These are phyloP conservation scores for Leucophenga varia DNA, from an alignment of 1,140 invertebrate species.

Conservation along the genomic window DNA sequence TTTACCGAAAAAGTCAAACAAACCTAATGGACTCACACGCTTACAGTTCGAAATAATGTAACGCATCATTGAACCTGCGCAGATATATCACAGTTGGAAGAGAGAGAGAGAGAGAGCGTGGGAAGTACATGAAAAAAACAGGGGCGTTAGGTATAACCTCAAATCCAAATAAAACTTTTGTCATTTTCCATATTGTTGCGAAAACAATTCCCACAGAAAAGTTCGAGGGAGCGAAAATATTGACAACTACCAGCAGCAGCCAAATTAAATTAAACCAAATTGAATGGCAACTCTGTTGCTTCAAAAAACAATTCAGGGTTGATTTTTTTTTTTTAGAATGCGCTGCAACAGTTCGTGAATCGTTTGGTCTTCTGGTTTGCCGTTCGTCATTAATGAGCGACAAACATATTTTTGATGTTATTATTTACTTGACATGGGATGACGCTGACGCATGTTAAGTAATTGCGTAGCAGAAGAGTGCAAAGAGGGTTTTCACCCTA, in stretches of 20 bases:
- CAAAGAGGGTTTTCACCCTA: slow-evolving; percentile 31
- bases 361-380: no score
- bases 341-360: no score
- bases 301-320: no score
- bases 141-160: not conserved
- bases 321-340: slow-evolving; percentile 6
- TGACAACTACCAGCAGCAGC: slow-evolving; percentile 26
- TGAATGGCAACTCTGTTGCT: slow-evolving; percentile 30
- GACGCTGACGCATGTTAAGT: slow-evolving; percentile 12
- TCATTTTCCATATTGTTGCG: slow-evolving; percentile 33
- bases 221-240: not conserved
- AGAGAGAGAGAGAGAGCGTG: slow-evolving; percentile 9
- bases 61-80: slow-evolving; percentile 40
- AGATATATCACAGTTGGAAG: slow-evolving; percentile 2
- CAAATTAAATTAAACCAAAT: slow-evolving; percentile 48
- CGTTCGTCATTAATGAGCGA: slow-evolving; percentile 42
- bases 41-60: slow-evolving; percentile 5
- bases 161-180: slow-evolving; percentile 3
- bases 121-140: no score
- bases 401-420: slow-evolving; percentile 37
- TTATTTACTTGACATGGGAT: slow-evolving; percentile 32
- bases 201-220: slow-evolving; percentile 34
- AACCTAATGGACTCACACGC: not conserved
- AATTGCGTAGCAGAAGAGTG: not conserved
- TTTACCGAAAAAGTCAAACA: slow-evolving; percentile 20